Base-by-base conservation (phyloP, 2,888 invertebrate species). In the Phengaris alcon region DNA sequence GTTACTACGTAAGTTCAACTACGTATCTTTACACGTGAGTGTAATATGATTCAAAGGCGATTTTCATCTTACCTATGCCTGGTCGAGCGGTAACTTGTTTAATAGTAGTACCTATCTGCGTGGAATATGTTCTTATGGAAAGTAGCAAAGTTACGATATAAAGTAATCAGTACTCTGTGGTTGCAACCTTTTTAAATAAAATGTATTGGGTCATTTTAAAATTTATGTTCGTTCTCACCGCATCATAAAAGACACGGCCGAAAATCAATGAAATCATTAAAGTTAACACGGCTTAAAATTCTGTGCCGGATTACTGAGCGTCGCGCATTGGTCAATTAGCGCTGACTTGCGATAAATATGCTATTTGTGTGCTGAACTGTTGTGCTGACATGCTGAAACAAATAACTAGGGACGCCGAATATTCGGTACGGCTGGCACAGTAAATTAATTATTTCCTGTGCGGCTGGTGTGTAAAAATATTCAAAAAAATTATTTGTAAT, bases 211-310 rank as follows among this genome's bases (percentile, higher is more conserved):
- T 13, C 22, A 73, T 15, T 55, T 48, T n/a, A 48, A 22, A 55
- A 70, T 51, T 55, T 51, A n/a, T 13, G 64, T 64, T 12, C 64
- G 35, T 64, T 44, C 35, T 12, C 64, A 64, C 64, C 64, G 64
- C 64, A 22, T 44, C 35, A 64, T 64, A 64, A 64, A 59, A 64
- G 35, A 44, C 64, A 64, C 69, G 48, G 69, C 46, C 6, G 10
- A 69, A 69, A 69, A 69, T 69, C 48, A 48, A 48, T 69, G 69
- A 4, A 48, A 48, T 69, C 46, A 69, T 69, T 69, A 69, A 48
- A 69, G 46, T 69, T 69, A 69, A 69, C 48, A 48, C 69, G 46
- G 46, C 48, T 69, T 69, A 68, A 68, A 68, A 68, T 68, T 69
- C n/a, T 69, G 68, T 48, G 69, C n/a, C 5, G 69, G 48, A 69